Base-by-base conservation (phyloP, 2,888 invertebrate genomes). In the Bellardia bayeri region DNA sequence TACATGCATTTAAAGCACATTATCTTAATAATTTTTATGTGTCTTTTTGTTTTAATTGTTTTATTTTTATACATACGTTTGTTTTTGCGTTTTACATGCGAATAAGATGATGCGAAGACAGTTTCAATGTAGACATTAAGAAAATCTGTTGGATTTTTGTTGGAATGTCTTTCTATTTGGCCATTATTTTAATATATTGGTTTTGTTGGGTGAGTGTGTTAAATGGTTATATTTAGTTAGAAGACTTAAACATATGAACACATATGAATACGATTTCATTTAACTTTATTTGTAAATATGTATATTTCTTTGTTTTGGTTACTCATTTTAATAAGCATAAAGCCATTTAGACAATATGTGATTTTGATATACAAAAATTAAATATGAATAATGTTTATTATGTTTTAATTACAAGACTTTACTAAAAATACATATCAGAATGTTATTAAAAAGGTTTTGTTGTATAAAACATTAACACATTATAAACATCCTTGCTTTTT, bases 51-150 rank as follows among this genome's bases (percentile, higher is more conserved):
- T 82, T 85, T 87, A 87, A 87, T 87, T 87, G 82, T 87, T 84
- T 87, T 85, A 76, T 82, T 76, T 75, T 76, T 9, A 69, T 82
- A 58, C 49, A 69, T 82, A 58, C 49, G 61, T 82, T 75, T 61
- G 33, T 75, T 63, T 63, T 69, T 42, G 2, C 45, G 42, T 63
- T 69, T 54, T 14, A 83, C 69, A 83, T 69, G 49, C 45, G 63
- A 51, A n/a, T 74, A n/a, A 33, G 14, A 63, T 66, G 8, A 13
- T 6, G n/a, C 45, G 13, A 82, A 75, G 74, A 81, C 64, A 72
- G 75, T 71, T 86, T 49, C 76, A 79, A 92, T 92, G 92, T 91
- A 92, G 92, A 92, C 92, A 92, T 92, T 92, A 92, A 90, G 91
- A 92, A 92, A 92, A 92, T 91, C 89, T 92, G 92, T 91, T 89